Base-by-base conservation (phyloP, 2,888 invertebrate species). In the Argynnis bischoffii region DNA sequence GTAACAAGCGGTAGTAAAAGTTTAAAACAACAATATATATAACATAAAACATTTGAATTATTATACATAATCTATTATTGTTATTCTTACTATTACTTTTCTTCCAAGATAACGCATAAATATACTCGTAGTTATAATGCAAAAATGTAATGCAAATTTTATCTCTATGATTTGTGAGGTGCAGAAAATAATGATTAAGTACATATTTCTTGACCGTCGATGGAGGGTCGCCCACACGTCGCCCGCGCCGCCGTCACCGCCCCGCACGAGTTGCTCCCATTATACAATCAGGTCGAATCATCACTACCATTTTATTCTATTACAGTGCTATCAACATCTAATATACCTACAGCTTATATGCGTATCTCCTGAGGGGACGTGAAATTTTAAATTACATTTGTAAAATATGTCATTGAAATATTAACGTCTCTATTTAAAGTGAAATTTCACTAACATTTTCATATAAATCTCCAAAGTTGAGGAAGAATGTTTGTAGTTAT, bases 271-370 rank as follows among this genome's bases (percentile, higher is more conserved):
- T 81, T 79, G 78, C 76, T 79, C 78, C 86, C 88, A 91, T 92
- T 91, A 91, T 88, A 88, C 89, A 91, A 92, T 91, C 90, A 90
- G 84, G 80, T 78, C 85, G 84, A 90, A 90, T 91, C 89, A 88
- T 85, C 90, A 83, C 88, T 80, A 76, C 80, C 79, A 82, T 79
- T 81, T 77, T 73, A 73, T 71, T 76, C 75, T 75, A 76, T 78
- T 77, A 78, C 74, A 72, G 73, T 70, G 73, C 72, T 73, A 72
- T 73, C 72, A 73, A 67, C 70, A 73, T 70, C 72, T 70, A 74
- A 75, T 74, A 66, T 64, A 70, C 67, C 73, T 74, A 72, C 76
- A 70, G 71, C 69, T 69, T 64, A 72, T 75, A 72, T 79, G 80
- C 74, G 15, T 59, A 26, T 48, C 59, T 47, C 48, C 48, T 48